phyloP scores from a whole-genome alignment of 2,888 invertebrate genomes.

The Drosophila melanocephala region DNA sequence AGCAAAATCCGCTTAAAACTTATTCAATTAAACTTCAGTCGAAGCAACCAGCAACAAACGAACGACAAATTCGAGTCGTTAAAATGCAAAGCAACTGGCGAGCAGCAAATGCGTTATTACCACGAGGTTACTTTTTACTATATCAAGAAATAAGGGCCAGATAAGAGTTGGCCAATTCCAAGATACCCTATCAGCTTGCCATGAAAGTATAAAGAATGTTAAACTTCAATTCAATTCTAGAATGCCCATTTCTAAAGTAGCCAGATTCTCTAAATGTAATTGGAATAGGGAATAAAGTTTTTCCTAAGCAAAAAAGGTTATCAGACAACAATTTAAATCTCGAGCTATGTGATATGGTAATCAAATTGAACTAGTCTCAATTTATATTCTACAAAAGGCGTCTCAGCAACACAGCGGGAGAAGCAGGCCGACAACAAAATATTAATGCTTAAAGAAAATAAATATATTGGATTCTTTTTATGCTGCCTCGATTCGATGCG shows the following conservation, averaged over 20 bases:
- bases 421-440: neutral
- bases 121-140: constrained; percentile 14
- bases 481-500: constrained; percentile 5
- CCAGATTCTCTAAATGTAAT: neutral
- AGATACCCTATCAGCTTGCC: constrained; percentile 29
- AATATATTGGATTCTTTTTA: constrained; percentile 12
- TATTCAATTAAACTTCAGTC: constrained; percentile 76
- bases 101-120: constrained; percentile 53
- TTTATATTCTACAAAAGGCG: neutral
- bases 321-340: neutral
- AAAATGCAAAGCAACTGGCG: constrained; percentile 72
- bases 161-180: neutral
- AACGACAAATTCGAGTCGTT: constrained; percentile 71
- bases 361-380: neutral
- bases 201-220: neutral
- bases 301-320: neutral
- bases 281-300: neutral
- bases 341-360: neutral
- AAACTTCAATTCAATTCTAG: neutral
- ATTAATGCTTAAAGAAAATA: constrained; percentile 3
- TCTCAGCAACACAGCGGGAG: neutral
- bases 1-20: constrained; percentile 78
- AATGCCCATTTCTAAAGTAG: neutral
- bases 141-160: neutral
- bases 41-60: constrained; percentile 46